Conservation (phyloP, 1,140 invertebrate species). For the Calephelis virginiensis region DNA sequence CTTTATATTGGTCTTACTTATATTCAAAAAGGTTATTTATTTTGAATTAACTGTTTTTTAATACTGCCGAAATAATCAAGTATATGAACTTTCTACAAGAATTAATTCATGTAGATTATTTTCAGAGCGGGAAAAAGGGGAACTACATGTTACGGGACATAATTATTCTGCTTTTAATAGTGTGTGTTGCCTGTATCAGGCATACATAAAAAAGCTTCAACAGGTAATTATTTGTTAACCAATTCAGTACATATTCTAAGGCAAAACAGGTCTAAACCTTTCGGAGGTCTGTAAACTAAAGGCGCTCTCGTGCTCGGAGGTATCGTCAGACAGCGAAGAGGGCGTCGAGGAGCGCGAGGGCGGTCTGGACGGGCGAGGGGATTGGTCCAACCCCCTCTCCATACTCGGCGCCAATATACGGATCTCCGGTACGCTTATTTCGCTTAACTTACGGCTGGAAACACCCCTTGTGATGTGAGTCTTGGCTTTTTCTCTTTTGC, state of each 20-base stretch:
- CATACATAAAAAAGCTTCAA: no score
- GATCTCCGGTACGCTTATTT: conserved; percentile 85
- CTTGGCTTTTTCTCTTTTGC: background rate
- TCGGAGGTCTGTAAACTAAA: conserved; percentile 67
- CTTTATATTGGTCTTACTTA: no score
- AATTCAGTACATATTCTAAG: conserved; percentile 36
- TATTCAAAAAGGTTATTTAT: no score
- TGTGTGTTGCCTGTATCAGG: no score
- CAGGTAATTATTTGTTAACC: no score
- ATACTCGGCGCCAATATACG: conserved; percentile 87
- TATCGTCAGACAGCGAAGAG: conserved; percentile 53
- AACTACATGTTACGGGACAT: no score
- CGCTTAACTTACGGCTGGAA: conserved; percentile 84
- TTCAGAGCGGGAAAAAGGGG: no score
- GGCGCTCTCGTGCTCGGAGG: conserved; percentile 71
- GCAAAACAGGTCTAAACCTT: conserved; percentile 48
- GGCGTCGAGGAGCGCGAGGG: conserved; percentile 37
- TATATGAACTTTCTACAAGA: no score
- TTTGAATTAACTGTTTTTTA: no score
- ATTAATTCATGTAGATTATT: no score
- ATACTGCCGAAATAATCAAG: no score
- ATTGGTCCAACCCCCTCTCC: conserved; percentile 84
- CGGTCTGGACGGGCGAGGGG: conserved; percentile 46
- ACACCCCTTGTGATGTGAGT: conserved; percentile 34
- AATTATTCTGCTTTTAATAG: no score